Evolutionary conservation across 1,140 invertebrate genomes (phyloP).

Genomic region (Apis florea): DNA sequence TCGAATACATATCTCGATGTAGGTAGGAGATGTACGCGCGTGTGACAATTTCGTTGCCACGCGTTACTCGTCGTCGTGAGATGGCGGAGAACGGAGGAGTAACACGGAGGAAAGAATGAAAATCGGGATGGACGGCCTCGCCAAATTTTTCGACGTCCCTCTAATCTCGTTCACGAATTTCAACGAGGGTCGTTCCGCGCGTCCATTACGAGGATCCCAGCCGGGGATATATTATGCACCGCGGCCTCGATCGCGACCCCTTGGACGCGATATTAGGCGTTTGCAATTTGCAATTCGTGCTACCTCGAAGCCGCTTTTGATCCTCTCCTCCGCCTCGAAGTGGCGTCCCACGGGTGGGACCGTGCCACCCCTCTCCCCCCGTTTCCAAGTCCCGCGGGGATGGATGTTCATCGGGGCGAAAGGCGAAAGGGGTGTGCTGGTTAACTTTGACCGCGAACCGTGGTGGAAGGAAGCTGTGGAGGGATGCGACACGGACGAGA

Average conservation of each 20-base stretch:
- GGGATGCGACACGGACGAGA: conserved; percentile 24
- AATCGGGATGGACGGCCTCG: too few species aligned
- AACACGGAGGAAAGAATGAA: too few species aligned
- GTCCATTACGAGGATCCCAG: conserved; percentile 19
- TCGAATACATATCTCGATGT: too few species aligned
- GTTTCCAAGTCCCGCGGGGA: conserved; percentile 17
- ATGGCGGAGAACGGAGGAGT: too few species aligned
- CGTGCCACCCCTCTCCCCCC: neutral
- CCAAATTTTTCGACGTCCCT: too few species aligned
- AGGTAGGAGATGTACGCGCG: too few species aligned
- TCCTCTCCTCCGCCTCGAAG: conserved; percentile 59
- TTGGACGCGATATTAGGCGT: conserved; percentile 48
- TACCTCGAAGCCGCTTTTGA: conserved; percentile 60
- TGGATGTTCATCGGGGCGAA: conserved; percentile 33
- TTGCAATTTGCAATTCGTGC: conserved; percentile 68
- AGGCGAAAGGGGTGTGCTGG: conserved; percentile 7
- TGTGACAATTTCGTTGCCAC: too few species aligned
- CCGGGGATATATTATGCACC: conserved; percentile 61
- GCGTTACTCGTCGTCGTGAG: too few species aligned
- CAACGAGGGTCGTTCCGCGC: too few species aligned
- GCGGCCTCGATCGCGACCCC: conserved; percentile 20
- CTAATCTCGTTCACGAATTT: too few species aligned
- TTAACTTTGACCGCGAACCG: conserved; percentile 61
- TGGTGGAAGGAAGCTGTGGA: conserved; percentile 49
- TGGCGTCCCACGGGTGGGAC: conserved; percentile 26